Base-by-base conservation (phyloP, 2,888 invertebrate genomes). In the Melinaea marsaeus region DNA sequence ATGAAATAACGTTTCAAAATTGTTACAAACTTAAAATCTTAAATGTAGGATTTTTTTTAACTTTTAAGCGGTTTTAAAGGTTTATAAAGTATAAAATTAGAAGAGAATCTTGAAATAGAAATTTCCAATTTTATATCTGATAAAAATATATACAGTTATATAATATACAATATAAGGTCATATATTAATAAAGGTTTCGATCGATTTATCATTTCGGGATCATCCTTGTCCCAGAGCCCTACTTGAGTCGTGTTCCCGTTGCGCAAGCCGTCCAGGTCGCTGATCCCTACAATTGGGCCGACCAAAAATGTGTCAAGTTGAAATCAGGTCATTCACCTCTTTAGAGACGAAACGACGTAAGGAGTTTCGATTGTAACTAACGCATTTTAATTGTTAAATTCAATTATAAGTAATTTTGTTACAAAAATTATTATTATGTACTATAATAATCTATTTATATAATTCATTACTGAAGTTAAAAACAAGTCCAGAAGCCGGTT, bases 231-330 rank as follows among this genome's bases (percentile, higher is more conserved):
- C 77, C 72, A 75, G 74, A 77, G 72, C 78, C 77, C 77, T 76
- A 74, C 74, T 76, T 80, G 80, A 79, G 78, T 74, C 76, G 79
- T 75, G 80, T 81, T 83, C 85, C 85, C 81, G 84, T 87, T 88
- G 87, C 85, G 87, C 83, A 85, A 87, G 80, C 76, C 77, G 74
- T 73, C 74, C 79, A 81, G 87, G 86, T 87, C 88, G 79, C 71
- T 77, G 85, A 81, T 85, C 86, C 84, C 83, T 76, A 82, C 85
- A 86, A 88, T 84, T 85, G 88, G 86, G 85, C 82, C 86, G 79
- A 76, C 85, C 84, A 84, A 86, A 90, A 90, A 89, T 90, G 88
- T 90, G 90, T 90, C 90, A 90, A 90, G 90, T 90, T 89, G 88
- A 90, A 87, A 77, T 75, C 77, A 77, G 88, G 85, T 79, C 88